Conservation (phyloP, 30 jellyfish, hydroid and myxozoan species). For the Aurelia coerulea region DNA sequence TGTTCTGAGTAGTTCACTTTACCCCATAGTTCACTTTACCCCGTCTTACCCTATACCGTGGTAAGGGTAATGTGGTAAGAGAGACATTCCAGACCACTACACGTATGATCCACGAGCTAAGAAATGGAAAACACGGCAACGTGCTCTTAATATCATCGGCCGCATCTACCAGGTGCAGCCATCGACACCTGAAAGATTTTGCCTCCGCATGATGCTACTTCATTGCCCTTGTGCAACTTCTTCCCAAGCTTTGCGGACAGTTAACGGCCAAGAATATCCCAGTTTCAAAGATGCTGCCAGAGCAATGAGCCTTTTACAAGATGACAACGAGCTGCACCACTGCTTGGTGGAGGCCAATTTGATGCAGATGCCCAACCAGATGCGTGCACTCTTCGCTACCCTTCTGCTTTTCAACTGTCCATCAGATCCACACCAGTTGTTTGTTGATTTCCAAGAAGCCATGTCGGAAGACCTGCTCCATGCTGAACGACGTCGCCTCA, state of each 20-base stretch:
- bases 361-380: constrained; percentile 24
- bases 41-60: no score
- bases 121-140: neutral
- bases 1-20: no score
- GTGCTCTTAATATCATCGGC: no score
- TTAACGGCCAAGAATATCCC: constrained; percentile 29
- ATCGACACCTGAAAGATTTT: constrained; percentile 28
- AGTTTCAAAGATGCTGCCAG: constrained; percentile 71
- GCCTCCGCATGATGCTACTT: constrained; percentile 20
- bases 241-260: constrained; percentile 13
- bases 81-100: constrained; percentile 68
- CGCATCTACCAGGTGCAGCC: constrained; percentile 35
- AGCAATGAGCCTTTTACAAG: constrained; percentile 27
- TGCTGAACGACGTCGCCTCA: neutral
- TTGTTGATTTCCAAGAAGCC: constrained; percentile 26
- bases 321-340: constrained; percentile 11
- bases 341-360: constrained; percentile 3
- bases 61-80: no score
- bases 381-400: constrained; percentile 10
- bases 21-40: no score
- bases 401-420: constrained; percentile 6
- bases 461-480: constrained; percentile 16
- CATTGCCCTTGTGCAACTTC: constrained; percentile 37
- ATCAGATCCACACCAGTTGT: constrained; percentile 9
- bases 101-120: constrained; percentile 3